A percentile compares a stretch with the other conserved stretches of the same genome.
phyloP scores from a whole-genome alignment of 1,140 invertebrate genomes.

The Coboldia fuscipes region DNA sequence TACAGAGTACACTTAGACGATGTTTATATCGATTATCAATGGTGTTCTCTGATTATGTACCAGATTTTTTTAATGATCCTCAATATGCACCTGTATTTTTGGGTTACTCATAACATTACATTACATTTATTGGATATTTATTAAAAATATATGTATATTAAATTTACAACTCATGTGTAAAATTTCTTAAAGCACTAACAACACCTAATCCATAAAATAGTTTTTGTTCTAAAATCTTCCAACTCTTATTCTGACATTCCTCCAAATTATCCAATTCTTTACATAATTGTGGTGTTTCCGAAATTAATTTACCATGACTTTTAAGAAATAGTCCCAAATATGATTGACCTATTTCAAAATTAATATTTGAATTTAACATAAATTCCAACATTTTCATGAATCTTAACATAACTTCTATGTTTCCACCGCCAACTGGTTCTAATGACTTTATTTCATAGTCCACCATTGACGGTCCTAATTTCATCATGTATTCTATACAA shows the following conservation, averaged over 20 bases:
- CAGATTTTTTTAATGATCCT: no score
- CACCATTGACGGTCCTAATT: constrained; percentile 60
- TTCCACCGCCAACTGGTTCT: constrained; percentile 44
- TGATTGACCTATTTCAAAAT: constrained; percentile 84
- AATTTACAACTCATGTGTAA: constrained; percentile 20
- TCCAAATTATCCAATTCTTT: constrained; percentile 33
- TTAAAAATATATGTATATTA: background rate
- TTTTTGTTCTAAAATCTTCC: constrained; percentile 43
- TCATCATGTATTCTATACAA: constrained; percentile 55
- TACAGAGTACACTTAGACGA: no score
- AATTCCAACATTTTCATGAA: constrained; percentile 59
- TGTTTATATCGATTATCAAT: no score
- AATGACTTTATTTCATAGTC: constrained; percentile 78
- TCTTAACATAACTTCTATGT: constrained; percentile 40
- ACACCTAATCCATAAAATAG: constrained; percentile 60
- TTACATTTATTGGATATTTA: background rate
- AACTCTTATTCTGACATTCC: constrained; percentile 31
- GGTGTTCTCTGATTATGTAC: no score
- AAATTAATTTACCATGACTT: constrained; percentile 45
- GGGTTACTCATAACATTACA: no score
- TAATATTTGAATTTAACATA: constrained; percentile 49
- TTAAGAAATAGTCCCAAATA: constrained; percentile 86
- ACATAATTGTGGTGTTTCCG: constrained; percentile 29
- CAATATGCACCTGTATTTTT: no score
- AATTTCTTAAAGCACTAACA: constrained; percentile 46